These are phyloP conservation scores for Tipula vernalis DNA, from an alignment of 2,888 invertebrate species.

Conservation along the genomic window DNA sequence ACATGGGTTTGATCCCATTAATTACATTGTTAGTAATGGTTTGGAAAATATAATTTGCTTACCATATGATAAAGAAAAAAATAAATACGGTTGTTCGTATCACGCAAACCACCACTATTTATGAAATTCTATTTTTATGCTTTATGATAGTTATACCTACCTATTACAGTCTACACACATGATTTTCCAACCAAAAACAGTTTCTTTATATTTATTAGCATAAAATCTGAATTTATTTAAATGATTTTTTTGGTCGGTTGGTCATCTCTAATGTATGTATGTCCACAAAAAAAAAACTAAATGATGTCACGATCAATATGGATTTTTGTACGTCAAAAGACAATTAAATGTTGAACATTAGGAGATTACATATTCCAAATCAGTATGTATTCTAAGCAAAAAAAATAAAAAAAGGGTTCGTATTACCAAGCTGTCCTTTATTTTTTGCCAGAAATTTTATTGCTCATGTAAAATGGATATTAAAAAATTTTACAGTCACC, in stretches of 20 bases:
- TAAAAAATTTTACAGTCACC: neutral
- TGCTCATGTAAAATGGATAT: neutral
- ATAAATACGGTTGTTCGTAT: neutral
- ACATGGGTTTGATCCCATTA: too few species aligned
- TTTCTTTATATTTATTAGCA: neutral
- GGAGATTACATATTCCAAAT: neutral
- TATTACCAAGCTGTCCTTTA: neutral
- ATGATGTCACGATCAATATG: neutral
- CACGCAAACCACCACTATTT: neutral
- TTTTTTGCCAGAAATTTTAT: neutral
- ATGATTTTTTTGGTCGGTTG: neutral
- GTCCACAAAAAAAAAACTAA: neutral
- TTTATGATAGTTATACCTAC: too few species aligned
- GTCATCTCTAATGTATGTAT: neutral
- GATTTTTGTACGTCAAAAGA: neutral
- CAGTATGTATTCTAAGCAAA: neutral
- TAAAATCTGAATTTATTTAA: neutral
- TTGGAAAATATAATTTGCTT: too few species aligned
- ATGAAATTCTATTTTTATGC: too few species aligned
- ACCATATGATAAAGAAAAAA: too few species aligned
- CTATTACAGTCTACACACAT: too few species aligned
- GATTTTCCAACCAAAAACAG: neutral
- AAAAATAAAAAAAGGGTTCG: neutral
- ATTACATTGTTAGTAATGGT: too few species aligned
- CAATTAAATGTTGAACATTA: neutral